These are phyloP conservation scores for Lasiommata megera DNA, from an alignment of 2,888 invertebrate genomes.

Conservation along the genomic window DNA sequence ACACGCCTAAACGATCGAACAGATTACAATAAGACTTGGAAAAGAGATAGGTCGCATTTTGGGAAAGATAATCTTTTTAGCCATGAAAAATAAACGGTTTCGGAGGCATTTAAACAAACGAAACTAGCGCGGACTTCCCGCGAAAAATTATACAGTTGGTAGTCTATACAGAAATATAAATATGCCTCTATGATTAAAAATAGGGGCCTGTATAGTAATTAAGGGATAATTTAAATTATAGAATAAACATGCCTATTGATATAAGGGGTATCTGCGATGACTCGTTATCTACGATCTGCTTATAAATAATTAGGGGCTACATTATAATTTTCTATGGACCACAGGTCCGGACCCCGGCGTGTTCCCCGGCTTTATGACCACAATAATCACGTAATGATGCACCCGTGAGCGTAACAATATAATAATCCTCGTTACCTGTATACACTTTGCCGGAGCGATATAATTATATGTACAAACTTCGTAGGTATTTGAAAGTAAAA, in stretches of 20 bases:
- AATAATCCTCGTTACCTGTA: slow-evolving; percentile 8
- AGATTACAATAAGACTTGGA: too few species aligned
- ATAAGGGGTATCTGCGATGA: slow-evolving; percentile 6
- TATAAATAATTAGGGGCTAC: slow-evolving; percentile 16
- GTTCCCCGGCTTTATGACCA: slow-evolving; percentile 11
- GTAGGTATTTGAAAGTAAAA: too few species aligned
- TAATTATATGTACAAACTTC: not conserved
- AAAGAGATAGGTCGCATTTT: too few species aligned
- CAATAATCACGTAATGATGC: slow-evolving; percentile 19
- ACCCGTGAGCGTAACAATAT: slow-evolving; percentile 10
- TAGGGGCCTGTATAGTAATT: slow-evolving; percentile 11
- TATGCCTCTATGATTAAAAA: not conserved
- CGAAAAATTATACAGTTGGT: too few species aligned
- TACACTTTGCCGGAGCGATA: not conserved
- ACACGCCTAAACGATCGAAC: too few species aligned
- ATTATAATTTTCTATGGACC: slow-evolving; percentile 7
- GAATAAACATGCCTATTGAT: slow-evolving; percentile 23
- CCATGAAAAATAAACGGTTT: too few species aligned
- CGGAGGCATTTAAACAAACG: too few species aligned
- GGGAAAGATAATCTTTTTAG: too few species aligned
- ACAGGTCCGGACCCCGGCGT: not conserved
- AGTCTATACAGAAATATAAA: not conserved
- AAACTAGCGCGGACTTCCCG: too few species aligned
- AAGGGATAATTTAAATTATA: slow-evolving; percentile 13
- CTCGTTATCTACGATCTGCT: slow-evolving; percentile 19